Percentiles rank a stretch among this genome's conserved stretches.
Conservation (phyloP, 2,113 vertebrate species). For the Hypocryptadius cinnamomeus region DNA sequence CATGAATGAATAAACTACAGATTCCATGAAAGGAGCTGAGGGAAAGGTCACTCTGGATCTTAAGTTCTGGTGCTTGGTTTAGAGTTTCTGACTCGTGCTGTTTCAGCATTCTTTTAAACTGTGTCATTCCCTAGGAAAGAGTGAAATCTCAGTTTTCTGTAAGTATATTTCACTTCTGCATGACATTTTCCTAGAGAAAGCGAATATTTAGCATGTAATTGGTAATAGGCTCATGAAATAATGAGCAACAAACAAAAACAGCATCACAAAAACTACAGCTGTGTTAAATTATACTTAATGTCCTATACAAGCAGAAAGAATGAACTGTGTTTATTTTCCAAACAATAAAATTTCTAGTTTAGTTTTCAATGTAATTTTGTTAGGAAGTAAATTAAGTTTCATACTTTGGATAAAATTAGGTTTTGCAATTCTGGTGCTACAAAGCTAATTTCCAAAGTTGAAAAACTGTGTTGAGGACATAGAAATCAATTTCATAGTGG, state of each 20-base stretch:
- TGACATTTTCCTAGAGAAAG: background rate
- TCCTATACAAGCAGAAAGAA: constrained; percentile 1
- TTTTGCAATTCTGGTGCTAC: background rate
- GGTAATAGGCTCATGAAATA: constrained; percentile 35
- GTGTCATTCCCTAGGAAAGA: background rate
- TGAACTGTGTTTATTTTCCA: constrained; percentile 18
- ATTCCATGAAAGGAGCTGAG: background rate
- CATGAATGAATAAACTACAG: background rate
- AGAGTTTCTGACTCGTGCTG: background rate
- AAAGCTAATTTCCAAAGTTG: background rate
- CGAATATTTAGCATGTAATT: background rate
- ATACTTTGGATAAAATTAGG: background rate
- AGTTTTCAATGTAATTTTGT: constrained; percentile 4
- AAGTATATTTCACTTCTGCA: background rate
- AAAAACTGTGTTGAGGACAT: background rate
- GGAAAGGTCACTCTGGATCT: background rate
- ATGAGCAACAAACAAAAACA: constrained; percentile 7
- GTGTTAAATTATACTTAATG: constrained; percentile 33
- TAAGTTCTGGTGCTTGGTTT: background rate
- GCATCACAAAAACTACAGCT: constrained; percentile 35
- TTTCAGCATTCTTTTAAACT: background rate
- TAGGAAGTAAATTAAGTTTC: constrained; percentile 22
- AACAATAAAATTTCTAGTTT: constrained; percentile 33
- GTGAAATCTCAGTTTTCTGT: background rate
- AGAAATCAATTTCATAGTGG: background rate